Evolutionary conservation across 2,797 vertebrate species (phyloP).

Genomic region (Bovichtus diacanthus): DNA sequence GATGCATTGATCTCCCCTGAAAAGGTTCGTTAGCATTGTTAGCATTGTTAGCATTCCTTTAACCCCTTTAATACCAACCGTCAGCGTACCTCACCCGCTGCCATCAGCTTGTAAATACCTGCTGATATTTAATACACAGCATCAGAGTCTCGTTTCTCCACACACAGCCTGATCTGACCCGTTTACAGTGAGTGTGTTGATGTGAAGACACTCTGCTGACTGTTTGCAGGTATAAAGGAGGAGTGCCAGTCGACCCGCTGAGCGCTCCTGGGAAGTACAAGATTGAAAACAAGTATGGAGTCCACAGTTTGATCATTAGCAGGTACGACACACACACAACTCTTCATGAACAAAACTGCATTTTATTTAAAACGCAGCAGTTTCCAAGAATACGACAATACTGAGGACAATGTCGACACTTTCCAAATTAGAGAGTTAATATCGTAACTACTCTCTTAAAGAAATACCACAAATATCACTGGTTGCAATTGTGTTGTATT

Average conservation of each 20-base stretch:
- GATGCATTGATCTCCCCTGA: not conserved
- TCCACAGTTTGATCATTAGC: slow-evolving; percentile 93
- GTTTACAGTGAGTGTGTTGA: not conserved
- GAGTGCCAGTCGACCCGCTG: slow-evolving; percentile 88
- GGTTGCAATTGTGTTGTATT: too few relatives aligned
- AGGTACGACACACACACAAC: slow-evolving; percentile 82
- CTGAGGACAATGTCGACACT: not conserved
- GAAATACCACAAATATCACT: too few relatives aligned
- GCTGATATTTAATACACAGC: not conserved
- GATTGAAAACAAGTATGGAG: slow-evolving; percentile 95
- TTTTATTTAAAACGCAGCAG: not conserved
- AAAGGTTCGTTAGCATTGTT: not conserved
- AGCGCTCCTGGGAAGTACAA: slow-evolving; percentile 92
- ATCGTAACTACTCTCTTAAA: not conserved
- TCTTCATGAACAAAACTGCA: not conserved
- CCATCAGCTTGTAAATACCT: not conserved
- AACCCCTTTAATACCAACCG: not conserved
- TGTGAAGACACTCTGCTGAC: not conserved
- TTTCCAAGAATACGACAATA: not conserved
- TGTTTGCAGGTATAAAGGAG: slow-evolving; percentile 91
- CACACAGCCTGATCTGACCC: not conserved
- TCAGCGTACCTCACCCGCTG: not conserved
- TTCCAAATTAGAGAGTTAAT: not conserved
- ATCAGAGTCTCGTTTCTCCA: not conserved
- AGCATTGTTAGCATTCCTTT: slow-evolving; percentile 2